Evolutionary conservation across 2,797 vertebrate species (phyloP), one percentile per base, ranked within the genome.

Genomic region (Falco naumanni): DNA sequence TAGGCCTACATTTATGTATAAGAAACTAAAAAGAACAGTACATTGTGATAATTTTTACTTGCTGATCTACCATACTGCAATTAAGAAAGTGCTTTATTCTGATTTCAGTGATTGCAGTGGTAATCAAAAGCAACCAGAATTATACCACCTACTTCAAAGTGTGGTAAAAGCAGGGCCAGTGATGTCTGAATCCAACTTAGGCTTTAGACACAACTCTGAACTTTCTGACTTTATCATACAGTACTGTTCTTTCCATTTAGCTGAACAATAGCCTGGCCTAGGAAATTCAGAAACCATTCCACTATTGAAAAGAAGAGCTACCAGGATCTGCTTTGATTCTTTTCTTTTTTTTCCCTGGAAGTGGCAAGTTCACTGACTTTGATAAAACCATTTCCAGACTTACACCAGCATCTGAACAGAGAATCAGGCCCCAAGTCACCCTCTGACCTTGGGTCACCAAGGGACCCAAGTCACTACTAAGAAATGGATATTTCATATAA

Each of bases 401-500:
- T 86, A 51, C 20, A 92, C 51, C 72, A 78, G 43, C 25, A 85
- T 48, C 70, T 15, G 39, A 90, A 68, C 45, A 76, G 59, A 82
- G 54, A 86, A 81, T 79, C 65, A 66, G 90, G 59, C 56, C 70
- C 29, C n/a, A 78, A 92, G 82, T 64, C 66, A 93, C 66, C 24
- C 15, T 93, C 78, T 84, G 48, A 69, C 87, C 77, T 87, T 65
- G 39, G 39, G 39, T 41, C 39, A 41, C 39, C 39, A 41, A 41
- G 39, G 11, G 39, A 41, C 39, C 39, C 39, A 41, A 41, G 39
- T 41, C 37, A 56, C 74, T 79, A 25, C 63, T 90, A 31, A 54
- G 77, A 93, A 91, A 94, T 59, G 16, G 89, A 91, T 84, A 89
- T 59, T 84, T 29, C 69, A 81, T 69, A 72, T 71, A 93, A 85